Conservation (phyloP, 2,797 vertebrate species). For the Rhabdophis nuchalis region DNA sequence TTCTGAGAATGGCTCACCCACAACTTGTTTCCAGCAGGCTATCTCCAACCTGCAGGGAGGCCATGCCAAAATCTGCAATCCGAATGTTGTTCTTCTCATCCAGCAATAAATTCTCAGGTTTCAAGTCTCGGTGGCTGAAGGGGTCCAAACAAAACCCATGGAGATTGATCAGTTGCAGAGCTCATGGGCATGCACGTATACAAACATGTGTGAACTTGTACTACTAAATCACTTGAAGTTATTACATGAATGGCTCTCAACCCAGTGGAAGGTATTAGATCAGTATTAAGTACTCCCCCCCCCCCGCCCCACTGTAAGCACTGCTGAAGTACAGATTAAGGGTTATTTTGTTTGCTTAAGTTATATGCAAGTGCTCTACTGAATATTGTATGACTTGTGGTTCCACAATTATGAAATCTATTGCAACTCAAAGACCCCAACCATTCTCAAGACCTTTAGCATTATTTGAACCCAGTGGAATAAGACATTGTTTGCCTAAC, state of each 20-base stretch:
- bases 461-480: neutral
- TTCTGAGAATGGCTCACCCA: slow-evolving; percentile 74
- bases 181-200: neutral
- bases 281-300: neutral
- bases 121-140: slow-evolving; percentile 88
- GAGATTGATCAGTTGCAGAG: neutral
- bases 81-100: slow-evolving; percentile 94
- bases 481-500: neutral
- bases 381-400: neutral
- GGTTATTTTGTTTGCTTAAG: neutral
- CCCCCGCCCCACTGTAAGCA: too few relatives aligned
- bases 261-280: neutral
- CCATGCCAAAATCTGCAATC: slow-evolving; percentile 93
- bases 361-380: neutral
- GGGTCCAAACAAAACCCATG: neutral
- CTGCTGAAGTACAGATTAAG: neutral
- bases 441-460: neutral
- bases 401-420: neutral
- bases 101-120: slow-evolving; percentile 89
- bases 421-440: neutral
- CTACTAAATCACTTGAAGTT: neutral
- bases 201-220: too few relatives aligned
- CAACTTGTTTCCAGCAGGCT: slow-evolving; percentile 91
- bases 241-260: neutral
- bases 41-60: slow-evolving; percentile 92